Evolutionary conservation across 2,888 invertebrate genomes (phyloP).

Genomic region (Tetranychus truncatus): DNA sequence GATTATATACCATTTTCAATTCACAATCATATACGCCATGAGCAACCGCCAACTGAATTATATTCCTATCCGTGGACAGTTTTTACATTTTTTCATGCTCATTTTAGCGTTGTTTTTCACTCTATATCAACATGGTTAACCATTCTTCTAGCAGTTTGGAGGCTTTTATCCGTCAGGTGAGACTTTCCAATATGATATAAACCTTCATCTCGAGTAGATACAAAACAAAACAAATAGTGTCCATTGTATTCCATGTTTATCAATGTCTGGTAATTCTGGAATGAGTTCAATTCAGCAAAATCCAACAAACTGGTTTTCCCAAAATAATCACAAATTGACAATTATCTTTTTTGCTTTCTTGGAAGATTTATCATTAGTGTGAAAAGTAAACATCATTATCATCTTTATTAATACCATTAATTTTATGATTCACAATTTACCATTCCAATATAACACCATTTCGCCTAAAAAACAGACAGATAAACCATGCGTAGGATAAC

Average conservation of each 20-base stretch:
- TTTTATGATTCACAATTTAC: background rate
- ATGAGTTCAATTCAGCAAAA: too few species aligned
- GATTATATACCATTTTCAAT: slow-evolving; percentile 77
- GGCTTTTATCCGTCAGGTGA: slow-evolving; percentile 52
- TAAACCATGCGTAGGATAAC: background rate
- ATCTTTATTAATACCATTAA: background rate
- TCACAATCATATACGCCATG: slow-evolving; percentile 46
- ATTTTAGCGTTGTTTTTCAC: slow-evolving; percentile 67
- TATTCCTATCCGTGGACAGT: slow-evolving; percentile 46
- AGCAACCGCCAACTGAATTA: slow-evolving; percentile 20
- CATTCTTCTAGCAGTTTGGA: slow-evolving; percentile 75
- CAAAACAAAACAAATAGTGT: too few species aligned
- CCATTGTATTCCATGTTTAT: too few species aligned
- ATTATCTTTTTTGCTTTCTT: background rate
- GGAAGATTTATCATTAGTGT: background rate
- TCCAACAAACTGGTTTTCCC: background rate
- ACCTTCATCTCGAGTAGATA: too few species aligned
- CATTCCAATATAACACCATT: background rate
- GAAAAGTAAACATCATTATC: background rate
- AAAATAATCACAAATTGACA: background rate
- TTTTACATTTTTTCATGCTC: slow-evolving; percentile 76
- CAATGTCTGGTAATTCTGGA: too few species aligned
- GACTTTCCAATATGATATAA: background rate
- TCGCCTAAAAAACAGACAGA: background rate
- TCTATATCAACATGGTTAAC: slow-evolving; percentile 85